Base-by-base conservation (phyloP, 2,113 vertebrate species). In the Tachysurus vachellii region DNA sequence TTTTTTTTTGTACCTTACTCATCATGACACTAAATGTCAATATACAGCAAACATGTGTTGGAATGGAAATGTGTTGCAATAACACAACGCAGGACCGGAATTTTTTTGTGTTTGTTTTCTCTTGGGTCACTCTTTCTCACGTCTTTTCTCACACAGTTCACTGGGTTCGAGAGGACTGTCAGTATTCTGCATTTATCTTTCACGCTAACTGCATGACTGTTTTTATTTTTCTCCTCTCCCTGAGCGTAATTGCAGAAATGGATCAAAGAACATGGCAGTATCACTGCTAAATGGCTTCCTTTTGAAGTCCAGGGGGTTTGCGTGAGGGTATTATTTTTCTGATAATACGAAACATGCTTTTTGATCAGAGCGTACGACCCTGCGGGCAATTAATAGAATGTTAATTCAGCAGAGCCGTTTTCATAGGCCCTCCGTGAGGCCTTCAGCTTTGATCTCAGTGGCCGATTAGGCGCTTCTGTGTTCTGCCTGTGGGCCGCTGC, bases 311-410 rank as follows among this genome's bases (percentile, higher is more conserved):
- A 90, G 85, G 47, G n/a, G 91, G 85, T 87, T 85, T 85, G 90
- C 84, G 64, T 47, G 90, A 91, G 92, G 92, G 90, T 87, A 89
- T 93, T 93, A 90, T 93, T 93, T 93, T 95, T 94, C 92, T 90
- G 89, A 94, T 93, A 93, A 92, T 95, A 93, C 92, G 91, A 91
- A 93, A 91, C 92, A 92, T 92, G 92, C 92, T 93, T 93, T 92
- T 91, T 88, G 90, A 93, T 93, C 92, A 82, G 88, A 91, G 91
- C 10, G 73, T 85, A 80, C 66, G 76, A 86, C 92, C 93, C 89
- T 0, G 26, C 44, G 91, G 93, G 93, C 88, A 94, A 93, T 94
- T 94, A 94, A 94, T 93, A 92, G 89, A 89, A 89, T 92, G 92
- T 92, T 94, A 93, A 94, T 95, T 94, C 86, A 80, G 84, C 21